phyloP scores from a whole-genome alignment of 2,113 vertebrate species.

The Hippocampus guttulatus region DNA sequence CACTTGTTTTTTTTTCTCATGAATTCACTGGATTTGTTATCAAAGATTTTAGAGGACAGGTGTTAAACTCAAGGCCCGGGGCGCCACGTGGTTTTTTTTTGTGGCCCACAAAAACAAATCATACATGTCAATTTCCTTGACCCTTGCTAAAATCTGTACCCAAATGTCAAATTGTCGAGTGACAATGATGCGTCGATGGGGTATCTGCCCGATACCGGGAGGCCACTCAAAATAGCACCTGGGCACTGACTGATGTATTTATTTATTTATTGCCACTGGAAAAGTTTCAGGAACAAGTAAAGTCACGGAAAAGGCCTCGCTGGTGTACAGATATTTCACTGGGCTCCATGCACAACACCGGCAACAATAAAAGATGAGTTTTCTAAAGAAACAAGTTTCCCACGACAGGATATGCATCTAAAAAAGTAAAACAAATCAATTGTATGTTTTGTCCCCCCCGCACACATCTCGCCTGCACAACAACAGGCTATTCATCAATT shows the following conservation, averaged over 20 bases:
- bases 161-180: too few relatives aligned
- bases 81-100: too few relatives aligned
- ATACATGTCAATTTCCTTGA: too few relatives aligned
- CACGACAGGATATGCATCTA: neutral
- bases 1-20: too few relatives aligned
- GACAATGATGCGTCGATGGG: neutral
- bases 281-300: neutral
- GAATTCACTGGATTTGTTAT: too few relatives aligned
- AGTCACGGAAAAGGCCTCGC: neutral
- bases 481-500: neutral
- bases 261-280: neutral
- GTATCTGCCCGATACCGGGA: neutral
- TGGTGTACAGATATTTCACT: slow-evolving; percentile 14
- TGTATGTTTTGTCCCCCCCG: neutral
- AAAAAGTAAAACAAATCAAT: neutral
- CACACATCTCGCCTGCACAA: neutral
- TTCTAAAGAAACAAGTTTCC: neutral
- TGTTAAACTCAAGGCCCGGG: too few relatives aligned
- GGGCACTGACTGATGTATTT: neutral
- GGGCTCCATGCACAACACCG: slow-evolving; percentile 9
- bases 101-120: too few relatives aligned
- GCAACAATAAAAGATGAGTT: slow-evolving; percentile 11
- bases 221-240: neutral
- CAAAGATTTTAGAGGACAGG: too few relatives aligned
- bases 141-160: too few relatives aligned